These are phyloP conservation scores for Ophthalmolycus amberensis DNA, from an alignment of 2,113 vertebrate genomes.

Conservation along the genomic window DNA sequence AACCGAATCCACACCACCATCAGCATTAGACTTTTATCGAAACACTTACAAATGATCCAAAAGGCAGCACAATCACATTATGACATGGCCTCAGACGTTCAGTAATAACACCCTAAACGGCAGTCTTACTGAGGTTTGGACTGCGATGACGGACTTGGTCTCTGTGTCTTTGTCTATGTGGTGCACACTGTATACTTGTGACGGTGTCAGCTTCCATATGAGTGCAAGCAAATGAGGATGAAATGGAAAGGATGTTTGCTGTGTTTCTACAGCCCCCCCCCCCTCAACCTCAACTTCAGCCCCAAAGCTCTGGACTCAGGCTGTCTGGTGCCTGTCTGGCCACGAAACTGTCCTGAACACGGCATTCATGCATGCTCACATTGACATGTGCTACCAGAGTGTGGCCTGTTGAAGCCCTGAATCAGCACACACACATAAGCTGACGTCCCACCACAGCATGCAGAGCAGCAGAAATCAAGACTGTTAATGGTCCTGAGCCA, in stretches of 20 bases:
- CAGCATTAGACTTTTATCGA: constrained; percentile 21
- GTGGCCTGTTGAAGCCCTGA: constrained; percentile 52
- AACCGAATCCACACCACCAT: constrained; percentile 1
- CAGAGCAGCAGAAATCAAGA: constrained; percentile 65
- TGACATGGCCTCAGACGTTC: constrained; percentile 39
- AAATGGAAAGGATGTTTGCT: constrained; percentile 29
- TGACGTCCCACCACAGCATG: constrained; percentile 66
- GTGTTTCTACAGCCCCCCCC: constrained; percentile 1
- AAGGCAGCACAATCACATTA: constrained; percentile 24
- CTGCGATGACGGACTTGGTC: constrained; percentile 8
- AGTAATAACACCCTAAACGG: constrained; percentile 40
- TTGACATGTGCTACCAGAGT: constrained; percentile 56
- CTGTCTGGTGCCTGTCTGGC: constrained; percentile 73
- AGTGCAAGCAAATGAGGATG: constrained; percentile 35
- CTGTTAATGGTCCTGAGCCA: constrained; percentile 61
- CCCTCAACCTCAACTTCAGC: constrained; percentile 2
- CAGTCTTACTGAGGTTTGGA: constrained; percentile 49
- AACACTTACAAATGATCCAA: constrained; percentile 32
- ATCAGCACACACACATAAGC: constrained; percentile 35
- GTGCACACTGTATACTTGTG: constrained; percentile 25
- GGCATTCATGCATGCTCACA: constrained; percentile 55
- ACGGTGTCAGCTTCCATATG: constrained; percentile 18
- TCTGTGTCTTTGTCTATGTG: constrained; percentile 35
- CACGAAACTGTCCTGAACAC: constrained; percentile 61
- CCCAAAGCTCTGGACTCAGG: constrained; percentile 56